phyloP scores from a whole-genome alignment of 2,888 invertebrate species.

The Dilophus febrilis region DNA sequence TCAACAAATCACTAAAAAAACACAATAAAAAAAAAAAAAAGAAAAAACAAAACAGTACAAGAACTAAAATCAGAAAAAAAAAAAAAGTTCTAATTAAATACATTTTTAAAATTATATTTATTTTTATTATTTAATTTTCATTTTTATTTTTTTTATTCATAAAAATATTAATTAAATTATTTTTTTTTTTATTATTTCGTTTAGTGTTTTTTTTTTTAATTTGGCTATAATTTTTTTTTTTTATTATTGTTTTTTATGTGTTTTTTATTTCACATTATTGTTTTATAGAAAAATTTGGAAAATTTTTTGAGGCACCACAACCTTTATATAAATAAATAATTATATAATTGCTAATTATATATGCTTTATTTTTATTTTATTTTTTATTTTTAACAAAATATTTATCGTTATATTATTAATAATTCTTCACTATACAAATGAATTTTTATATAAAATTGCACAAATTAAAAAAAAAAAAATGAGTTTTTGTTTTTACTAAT shows the following conservation, averaged over 20 bases:
- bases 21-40: slow-evolving; percentile 6
- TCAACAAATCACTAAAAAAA: slow-evolving; percentile 11
- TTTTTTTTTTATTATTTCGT: slow-evolving; percentile 12
- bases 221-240: slow-evolving; percentile 4
- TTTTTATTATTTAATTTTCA: slow-evolving; percentile 23
- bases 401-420: no score
- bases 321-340: no score
- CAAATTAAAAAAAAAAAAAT: not conserved
- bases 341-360: no score
- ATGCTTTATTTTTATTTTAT: no score
- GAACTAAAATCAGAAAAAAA: slow-evolving; percentile 6
- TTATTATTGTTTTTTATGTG: slow-evolving; percentile 4
- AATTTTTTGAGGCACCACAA: no score
- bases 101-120: slow-evolving; percentile 5
- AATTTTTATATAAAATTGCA: no score
- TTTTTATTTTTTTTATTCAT: slow-evolving; percentile 28
- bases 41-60: slow-evolving; percentile 8
- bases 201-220: slow-evolving; percentile 4
- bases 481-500: no score
- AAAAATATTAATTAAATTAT: slow-evolving; percentile 22
- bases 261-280: slow-evolving; percentile 4
- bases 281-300: no score
- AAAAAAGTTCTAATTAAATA: slow-evolving; percentile 2
- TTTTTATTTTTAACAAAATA: no score
- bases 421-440: no score